Conservation (phyloP, 2,113 vertebrate species). For the Guaruba guarouba region DNA sequence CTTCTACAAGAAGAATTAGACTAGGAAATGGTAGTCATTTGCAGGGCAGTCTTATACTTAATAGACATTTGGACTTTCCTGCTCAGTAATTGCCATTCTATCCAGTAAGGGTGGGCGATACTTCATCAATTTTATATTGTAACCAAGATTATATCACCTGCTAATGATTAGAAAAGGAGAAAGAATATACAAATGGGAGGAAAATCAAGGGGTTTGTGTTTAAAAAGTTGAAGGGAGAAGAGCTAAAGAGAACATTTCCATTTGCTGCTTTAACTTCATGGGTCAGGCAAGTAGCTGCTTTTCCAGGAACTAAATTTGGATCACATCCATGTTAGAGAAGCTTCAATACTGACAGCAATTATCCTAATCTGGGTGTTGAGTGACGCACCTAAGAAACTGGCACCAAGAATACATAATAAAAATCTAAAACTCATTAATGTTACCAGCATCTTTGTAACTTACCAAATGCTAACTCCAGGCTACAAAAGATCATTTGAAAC, state of each 20-base stretch:
- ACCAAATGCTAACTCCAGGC: background rate
- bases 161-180: background rate
- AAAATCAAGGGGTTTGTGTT: background rate
- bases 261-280: background rate
- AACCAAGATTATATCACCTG: background rate
- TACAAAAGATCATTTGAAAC: background rate
- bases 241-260: background rate
- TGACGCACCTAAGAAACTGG: background rate
- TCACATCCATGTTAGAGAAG: background rate
- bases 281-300: background rate
- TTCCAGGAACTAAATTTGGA: background rate
- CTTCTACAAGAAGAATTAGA: conserved; percentile 20
- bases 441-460: background rate
- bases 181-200: background rate
- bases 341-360: background rate
- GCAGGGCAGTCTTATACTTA: background rate
- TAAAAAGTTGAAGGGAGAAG: background rate
- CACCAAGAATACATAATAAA: background rate
- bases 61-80: background rate
- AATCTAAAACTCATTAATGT: background rate
- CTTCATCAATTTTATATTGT: background rate
- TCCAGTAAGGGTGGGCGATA: background rate
- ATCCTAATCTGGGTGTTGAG: background rate
- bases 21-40: conserved; percentile 8
- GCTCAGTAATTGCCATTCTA: background rate